A percentile compares a stretch with the other conserved stretches of the same genome.
Conservation (phyloP, 2,113 vertebrate genomes). For the Rhinopomastus cyanomelas region DNA sequence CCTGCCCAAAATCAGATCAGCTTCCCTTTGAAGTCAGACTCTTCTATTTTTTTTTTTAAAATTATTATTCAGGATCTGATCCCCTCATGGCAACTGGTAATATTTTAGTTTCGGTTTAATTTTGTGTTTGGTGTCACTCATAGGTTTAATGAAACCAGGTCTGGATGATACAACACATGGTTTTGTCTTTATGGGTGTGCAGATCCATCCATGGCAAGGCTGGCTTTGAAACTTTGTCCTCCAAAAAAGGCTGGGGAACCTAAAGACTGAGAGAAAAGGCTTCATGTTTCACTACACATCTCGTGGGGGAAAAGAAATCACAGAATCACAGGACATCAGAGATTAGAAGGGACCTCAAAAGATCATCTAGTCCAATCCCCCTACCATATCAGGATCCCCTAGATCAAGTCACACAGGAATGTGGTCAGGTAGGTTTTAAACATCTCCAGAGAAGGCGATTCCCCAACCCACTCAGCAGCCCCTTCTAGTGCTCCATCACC, state of each 20-base stretch:
- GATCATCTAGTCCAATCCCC: too few species aligned
- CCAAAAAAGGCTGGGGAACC: not conserved
- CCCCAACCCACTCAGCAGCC: too few species aligned
- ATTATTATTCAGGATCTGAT: not conserved
- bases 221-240: not conserved
- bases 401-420: too few species aligned
- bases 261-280: not conserved
- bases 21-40: not conserved
- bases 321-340: too few species aligned
- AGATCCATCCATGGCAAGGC: not conserved
- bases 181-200: not conserved
- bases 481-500: too few species aligned
- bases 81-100: not conserved
- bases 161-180: not conserved
- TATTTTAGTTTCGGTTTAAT: constrained; percentile 37
- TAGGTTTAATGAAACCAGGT: not conserved
- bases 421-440: too few species aligned
- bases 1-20: constrained; percentile 38
- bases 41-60: not conserved
- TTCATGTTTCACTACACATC: not conserved
- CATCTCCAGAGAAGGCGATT: too few species aligned
- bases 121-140: constrained; percentile 3
- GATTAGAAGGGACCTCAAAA: too few species aligned
- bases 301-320: too few species aligned
- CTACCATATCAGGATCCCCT: too few species aligned